Percentiles rank a stretch among this genome's conserved stretches.
Conservation (phyloP, 2,888 invertebrate species). For the Pilophorus perplexus region DNA sequence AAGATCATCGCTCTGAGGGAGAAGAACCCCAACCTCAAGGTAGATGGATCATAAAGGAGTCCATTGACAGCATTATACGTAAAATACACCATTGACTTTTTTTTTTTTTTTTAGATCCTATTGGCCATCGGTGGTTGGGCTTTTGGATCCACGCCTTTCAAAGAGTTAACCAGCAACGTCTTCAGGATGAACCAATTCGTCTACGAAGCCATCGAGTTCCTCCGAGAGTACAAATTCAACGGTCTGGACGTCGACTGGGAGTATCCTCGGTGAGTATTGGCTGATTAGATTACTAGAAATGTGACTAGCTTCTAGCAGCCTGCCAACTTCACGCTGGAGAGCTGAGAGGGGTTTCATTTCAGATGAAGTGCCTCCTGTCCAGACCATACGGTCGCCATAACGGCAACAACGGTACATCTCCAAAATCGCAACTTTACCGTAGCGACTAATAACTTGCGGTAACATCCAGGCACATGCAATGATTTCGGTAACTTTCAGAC, state of each 20-base stretch:
- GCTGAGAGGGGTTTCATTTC: too few relatives aligned
- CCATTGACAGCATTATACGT: too few relatives aligned
- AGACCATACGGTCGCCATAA: too few relatives aligned
- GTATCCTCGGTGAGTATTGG: constrained; percentile 66
- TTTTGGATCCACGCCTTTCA: constrained; percentile 91
- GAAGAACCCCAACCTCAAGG: constrained; percentile 84
- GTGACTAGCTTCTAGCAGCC: too few relatives aligned
- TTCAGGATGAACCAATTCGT: constrained; percentile 95
- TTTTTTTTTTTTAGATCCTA: constrained; percentile 59
- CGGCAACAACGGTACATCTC: too few relatives aligned
- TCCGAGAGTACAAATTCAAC: constrained; percentile 86
- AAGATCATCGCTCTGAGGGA: constrained; percentile 80
- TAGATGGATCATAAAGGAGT: too few relatives aligned
- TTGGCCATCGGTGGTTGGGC: constrained; percentile 94
- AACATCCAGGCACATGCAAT: too few relatives aligned
- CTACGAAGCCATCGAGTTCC: constrained; percentile 89
- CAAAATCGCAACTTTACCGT: too few relatives aligned
- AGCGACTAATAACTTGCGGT: too few relatives aligned
- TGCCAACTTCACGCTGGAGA: too few relatives aligned
- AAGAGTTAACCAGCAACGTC: constrained; percentile 84
- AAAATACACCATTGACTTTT: neutral
- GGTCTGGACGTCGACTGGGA: constrained; percentile 94
- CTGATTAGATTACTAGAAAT: neutral
- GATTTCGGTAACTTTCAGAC: too few relatives aligned
- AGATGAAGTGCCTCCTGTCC: too few relatives aligned